Evolutionary conservation across 2,888 invertebrate genomes (phyloP).

Genomic region (Eilema depressum): DNA sequence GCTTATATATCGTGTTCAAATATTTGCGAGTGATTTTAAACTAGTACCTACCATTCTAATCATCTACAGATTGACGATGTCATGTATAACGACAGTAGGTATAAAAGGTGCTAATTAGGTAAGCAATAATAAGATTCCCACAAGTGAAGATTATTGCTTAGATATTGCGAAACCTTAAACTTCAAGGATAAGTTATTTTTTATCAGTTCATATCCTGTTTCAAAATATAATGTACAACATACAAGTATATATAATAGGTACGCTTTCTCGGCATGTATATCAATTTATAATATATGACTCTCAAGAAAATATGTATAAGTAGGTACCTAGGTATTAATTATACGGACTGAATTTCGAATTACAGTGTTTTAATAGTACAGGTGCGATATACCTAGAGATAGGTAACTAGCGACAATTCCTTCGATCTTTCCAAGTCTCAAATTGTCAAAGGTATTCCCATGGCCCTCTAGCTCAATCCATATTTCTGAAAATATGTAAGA

Average conservation of each 20-base stretch:
- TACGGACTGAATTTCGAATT: neutral
- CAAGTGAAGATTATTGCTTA: neutral
- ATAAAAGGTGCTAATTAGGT: neutral
- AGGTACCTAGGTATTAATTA: too few species aligned
- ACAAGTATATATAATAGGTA: too few species aligned
- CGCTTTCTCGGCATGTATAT: too few species aligned
- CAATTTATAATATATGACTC: too few species aligned
- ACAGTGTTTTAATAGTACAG: neutral
- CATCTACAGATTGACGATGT: neutral
- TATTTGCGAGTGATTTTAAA: constrained; percentile 12
- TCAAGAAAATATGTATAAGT: too few species aligned
- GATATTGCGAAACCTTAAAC: neutral
- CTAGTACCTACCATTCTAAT: neutral
- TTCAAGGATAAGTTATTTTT: neutral
- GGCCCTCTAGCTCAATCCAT: neutral
- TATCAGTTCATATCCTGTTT: neutral
- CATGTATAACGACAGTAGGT: neutral
- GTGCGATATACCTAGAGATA: neutral
- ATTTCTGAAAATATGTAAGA: neutral
- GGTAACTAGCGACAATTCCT: neutral
- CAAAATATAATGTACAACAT: neutral
- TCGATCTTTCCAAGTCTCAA: neutral
- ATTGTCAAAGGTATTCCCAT: neutral
- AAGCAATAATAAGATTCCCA: neutral
- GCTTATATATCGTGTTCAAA: neutral